phyloP scores from a whole-genome alignment of 1,140 invertebrate species.

The Aricia agestis region DNA sequence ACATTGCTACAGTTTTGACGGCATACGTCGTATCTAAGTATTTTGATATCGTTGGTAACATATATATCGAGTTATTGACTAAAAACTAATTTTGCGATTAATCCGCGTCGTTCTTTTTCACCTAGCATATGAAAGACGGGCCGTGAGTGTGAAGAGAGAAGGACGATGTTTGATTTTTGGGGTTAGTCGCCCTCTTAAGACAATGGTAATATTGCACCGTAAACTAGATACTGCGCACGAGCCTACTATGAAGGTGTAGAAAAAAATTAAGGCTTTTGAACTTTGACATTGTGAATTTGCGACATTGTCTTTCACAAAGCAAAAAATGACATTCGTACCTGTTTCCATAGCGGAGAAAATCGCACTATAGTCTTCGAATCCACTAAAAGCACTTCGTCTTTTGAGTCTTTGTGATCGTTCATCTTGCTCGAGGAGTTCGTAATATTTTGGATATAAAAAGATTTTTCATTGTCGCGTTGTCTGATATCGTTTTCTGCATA shows the following conservation, averaged over 20 bases:
- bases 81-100: no score
- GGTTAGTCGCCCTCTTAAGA: no score
- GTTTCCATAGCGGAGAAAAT: constrained; percentile 64
- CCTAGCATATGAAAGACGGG: no score
- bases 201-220: neutral
- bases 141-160: no score
- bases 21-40: no score
- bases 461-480: constrained; percentile 39
- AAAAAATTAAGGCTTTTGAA: neutral
- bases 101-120: no score
- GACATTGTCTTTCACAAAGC: neutral
- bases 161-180: no score
- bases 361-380: constrained; percentile 56
- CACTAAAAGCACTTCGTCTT: constrained; percentile 43
- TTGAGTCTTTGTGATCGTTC: constrained; percentile 25
- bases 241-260: neutral
- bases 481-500: constrained; percentile 32
- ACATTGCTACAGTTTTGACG: no score
- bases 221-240: neutral
- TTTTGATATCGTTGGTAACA: no score
- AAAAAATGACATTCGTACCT: constrained; percentile 40
- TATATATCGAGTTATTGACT: no score
- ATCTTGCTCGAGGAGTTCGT: constrained; percentile 44
- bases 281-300: neutral
- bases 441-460: constrained; percentile 53